These are phyloP conservation scores for Formica exsecta DNA, from an alignment of 1,140 invertebrate species.

Conservation along the genomic window DNA sequence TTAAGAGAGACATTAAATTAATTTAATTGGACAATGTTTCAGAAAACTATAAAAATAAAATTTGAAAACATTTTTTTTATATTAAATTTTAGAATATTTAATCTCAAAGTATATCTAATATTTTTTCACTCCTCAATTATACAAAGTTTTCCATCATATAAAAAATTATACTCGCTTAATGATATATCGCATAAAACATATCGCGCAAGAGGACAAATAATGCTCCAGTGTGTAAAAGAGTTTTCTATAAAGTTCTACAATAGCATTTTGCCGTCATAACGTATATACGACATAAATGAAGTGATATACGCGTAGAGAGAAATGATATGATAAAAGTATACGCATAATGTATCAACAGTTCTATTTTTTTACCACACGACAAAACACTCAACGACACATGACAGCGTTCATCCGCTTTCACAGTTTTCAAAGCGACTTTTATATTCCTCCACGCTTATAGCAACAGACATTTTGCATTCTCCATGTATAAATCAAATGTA, in stretches of 20 bases:
- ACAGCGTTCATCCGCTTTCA: conserved; percentile 55
- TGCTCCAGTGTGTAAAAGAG: conserved; percentile 11
- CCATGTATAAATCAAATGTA: conserved; percentile 23
- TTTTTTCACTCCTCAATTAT: conserved; percentile 10
- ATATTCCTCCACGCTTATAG: conserved; percentile 38
- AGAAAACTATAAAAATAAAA: neutral
- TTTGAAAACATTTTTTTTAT: neutral
- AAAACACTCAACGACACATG: conserved; percentile 53
- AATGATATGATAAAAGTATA: conserved; percentile 55
- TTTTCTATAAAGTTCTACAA: conserved; percentile 49
- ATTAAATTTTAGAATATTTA: neutral
- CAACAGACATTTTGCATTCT: conserved; percentile 60
- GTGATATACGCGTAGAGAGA: conserved; percentile 22
- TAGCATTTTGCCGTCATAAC: conserved; percentile 57
- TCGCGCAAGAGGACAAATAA: conserved; percentile 57
- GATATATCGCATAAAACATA: conserved; percentile 9
- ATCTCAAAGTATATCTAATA: neutral
- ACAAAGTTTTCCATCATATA: neutral
- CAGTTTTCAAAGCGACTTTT: conserved; percentile 70
- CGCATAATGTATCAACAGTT: conserved; percentile 28
- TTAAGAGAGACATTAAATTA: neutral
- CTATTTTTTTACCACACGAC: conserved; percentile 49
- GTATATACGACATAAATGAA: conserved; percentile 14
- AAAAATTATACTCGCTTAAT: conserved; percentile 10
- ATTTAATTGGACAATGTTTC: neutral